Base-by-base conservation (phyloP, 2,888 invertebrate genomes). In the Julus scanicus region DNA sequence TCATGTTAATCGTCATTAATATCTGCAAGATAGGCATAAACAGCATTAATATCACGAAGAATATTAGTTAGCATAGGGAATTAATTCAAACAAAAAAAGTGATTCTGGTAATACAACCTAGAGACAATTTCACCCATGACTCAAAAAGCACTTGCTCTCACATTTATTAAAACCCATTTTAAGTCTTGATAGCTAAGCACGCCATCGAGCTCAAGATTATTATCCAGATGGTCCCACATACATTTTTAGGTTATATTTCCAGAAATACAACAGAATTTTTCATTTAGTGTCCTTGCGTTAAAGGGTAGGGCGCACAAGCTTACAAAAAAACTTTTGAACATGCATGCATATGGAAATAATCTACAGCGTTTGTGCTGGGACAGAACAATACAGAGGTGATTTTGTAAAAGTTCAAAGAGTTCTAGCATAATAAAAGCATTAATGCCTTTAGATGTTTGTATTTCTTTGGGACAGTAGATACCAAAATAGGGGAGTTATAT, bases 401-500 rank as follows among this genome's bases (percentile, higher is more conserved):
- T 39, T 80, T 80, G 37, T 80, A 37, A 80, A 80, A 39, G 80
- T 39, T 80, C 11, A 71, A 20, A 71, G 29, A 71, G 29, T 71
- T 71, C 29, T 71, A 71, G 20, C 29, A 29, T 71, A 71, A 71
- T 71, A 29, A 71, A 29, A 29, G 71, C 71, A 71, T 71, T 29
- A 71, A 29, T 29, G 71, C 71, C 29, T 44, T 29, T 71, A 29
- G 13, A 71, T 11, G 29, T 1, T 37, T 80, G 11, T 53, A 53
- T 17, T 53, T 80, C 71, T 37, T 71, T 80, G 80, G 13, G 37
- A 80, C 80, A 37, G 6, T 80, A 15, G 15, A 80, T 80, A 80
- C 80, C 80, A 80, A 80, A 80, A 80, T 80, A 80, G 37, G 17
- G 53, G 80, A 80, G 37, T 80, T 80, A 37, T 80, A 80, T 80